Evolutionary conservation across 2,113 vertebrate genomes (phyloP).

Genomic region (Carollia perspicillata): DNA sequence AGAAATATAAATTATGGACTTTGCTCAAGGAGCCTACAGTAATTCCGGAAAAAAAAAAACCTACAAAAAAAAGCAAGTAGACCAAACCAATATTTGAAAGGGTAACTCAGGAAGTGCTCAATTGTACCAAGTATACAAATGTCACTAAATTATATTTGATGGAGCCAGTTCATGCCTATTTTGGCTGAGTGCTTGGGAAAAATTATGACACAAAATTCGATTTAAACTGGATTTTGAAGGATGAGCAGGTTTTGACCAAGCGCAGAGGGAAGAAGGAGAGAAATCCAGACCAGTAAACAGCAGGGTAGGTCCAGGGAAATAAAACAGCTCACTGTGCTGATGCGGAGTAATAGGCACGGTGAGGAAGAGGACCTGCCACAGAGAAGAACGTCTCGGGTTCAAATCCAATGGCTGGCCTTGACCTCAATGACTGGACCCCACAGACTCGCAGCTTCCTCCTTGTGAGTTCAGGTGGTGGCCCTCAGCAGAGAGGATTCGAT

Average conservation of each 20-base stretch:
- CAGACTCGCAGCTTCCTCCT: background rate
- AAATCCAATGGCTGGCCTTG: background rate
- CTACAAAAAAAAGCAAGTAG: background rate
- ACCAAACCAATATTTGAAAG: background rate
- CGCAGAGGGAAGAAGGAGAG: background rate
- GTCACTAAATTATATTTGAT: background rate
- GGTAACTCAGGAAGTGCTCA: background rate
- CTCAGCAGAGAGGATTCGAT: background rate
- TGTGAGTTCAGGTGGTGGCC: fast-evolving
- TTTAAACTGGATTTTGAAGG: background rate
- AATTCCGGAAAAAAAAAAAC: background rate
- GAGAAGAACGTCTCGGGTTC: background rate
- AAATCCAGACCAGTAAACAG: background rate
- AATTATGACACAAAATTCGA: background rate
- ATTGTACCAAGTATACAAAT: background rate
- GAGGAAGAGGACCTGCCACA: too few relatives aligned
- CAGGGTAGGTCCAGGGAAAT: background rate
- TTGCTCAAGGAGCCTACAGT: background rate
- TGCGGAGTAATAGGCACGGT: fast-evolving
- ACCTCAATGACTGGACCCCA: background rate
- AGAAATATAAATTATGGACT: background rate
- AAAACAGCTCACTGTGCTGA: background rate
- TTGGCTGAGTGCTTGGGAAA: background rate
- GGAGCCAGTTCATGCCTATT: background rate
- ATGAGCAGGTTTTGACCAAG: background rate